Base-by-base conservation (phyloP, 64 coral and sea anemone genomes). In the Porites lutea region DNA sequence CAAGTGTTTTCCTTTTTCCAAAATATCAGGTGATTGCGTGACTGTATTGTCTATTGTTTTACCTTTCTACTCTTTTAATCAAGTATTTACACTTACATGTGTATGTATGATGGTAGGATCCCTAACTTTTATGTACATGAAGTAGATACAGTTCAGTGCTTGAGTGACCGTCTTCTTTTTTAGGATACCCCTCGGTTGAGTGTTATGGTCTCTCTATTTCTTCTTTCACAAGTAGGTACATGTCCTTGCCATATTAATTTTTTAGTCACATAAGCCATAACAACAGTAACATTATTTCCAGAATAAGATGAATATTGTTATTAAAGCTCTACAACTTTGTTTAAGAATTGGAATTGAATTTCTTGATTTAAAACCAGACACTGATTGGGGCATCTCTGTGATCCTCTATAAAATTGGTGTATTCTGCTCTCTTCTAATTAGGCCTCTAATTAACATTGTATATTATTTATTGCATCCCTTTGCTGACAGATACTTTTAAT, bases 401-500 rank as follows among this genome's bases (percentile, higher is more conserved):
- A 73, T 73, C 20, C 70, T 16, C 70, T 27, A 4, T 21, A 73
- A 27, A 10, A 46, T 37, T 37, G 27, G 27, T 73, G 70, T 8
- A 1, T 6, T 53, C 75, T 46, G 20, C 19, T 19, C 7, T 49
- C 1, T 79, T 46, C 12, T 79, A 23, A 20, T 19, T 53, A 49
- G 16, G 11, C 5, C 7, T 79, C 14, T 71, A 22, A 2, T 15
- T 27, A 75, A 12, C 20, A 44, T 20, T 62, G 3, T 83, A 8
- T 13, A 8, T 80, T 59, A 55, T 51, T 44, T 7, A 0, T 6
- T 15, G 22, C 15, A n/a, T 58, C 55, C 82, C 48, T 8, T 92
- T 1, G 14, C 8, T 83, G 52, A 64, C 37, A 99, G 97, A 96
- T 96, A 37, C 62, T 99, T 76, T 52, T 99, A 27, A 99, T 99